phyloP scores from a whole-genome alignment of 35 echinoderm and acorn worm species.

The Holothuria glaberrima region DNA sequence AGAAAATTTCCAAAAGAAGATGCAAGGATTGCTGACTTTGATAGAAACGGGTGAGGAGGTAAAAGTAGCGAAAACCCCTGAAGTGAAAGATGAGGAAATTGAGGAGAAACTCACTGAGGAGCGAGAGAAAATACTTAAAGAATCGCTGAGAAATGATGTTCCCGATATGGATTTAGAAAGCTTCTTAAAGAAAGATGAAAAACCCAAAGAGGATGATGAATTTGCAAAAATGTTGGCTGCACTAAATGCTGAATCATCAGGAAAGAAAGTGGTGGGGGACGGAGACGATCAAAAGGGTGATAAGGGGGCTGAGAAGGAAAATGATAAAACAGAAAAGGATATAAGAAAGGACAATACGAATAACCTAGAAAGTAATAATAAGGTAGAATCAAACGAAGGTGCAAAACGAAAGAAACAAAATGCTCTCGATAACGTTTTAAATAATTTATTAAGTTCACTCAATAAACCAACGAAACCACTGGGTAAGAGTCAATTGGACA shows the following conservation, averaged over 20 bases:
- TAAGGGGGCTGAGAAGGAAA: background rate
- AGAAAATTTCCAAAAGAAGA: conserved; percentile 30
- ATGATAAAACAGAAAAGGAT: background rate
- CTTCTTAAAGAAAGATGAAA: conserved; percentile 34
- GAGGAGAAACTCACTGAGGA: conserved; percentile 15
- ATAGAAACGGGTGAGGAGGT: conserved; percentile 40
- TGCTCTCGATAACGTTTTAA: conserved; percentile 13
- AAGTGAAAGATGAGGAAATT: conserved; percentile 30
- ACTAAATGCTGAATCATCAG: conserved; percentile 18
- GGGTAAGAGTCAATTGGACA: background rate
- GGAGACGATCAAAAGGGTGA: background rate
- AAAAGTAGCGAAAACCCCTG: conserved; percentile 1
- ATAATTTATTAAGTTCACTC: conserved; percentile 13
- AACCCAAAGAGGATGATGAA: conserved; percentile 23
- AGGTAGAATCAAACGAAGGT: background rate
- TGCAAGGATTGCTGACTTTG: conserved; percentile 21
- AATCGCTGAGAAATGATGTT: conserved; percentile 26
- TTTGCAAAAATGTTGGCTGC: conserved; percentile 40
- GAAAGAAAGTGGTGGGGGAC: background rate
- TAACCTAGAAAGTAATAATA: background rate
- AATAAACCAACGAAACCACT: background rate
- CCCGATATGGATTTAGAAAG: conserved; percentile 47
- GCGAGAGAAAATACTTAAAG: conserved; percentile 1
- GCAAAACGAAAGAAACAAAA: background rate
- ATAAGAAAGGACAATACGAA: too few species aligned